These are phyloP conservation scores for Cricetomys ansorgei DNA, from an alignment of 2,113 vertebrate species.

Conservation along the genomic window DNA sequence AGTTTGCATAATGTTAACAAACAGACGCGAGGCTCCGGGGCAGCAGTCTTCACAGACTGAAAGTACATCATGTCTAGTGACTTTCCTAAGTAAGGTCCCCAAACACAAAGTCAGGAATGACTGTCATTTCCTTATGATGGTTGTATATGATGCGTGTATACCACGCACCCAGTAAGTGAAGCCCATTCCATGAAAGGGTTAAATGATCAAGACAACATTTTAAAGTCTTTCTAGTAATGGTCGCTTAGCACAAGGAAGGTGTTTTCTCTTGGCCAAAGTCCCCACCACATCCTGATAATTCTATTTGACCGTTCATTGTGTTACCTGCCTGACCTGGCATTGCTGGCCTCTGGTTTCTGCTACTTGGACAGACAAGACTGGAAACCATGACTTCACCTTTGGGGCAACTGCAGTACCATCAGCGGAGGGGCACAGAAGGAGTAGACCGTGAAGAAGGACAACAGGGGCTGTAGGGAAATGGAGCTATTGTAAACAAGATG, in stretches of 20 bases:
- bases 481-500: background rate
- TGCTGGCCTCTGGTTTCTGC: constrained; percentile 23
- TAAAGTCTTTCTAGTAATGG: background rate
- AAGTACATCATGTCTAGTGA: background rate
- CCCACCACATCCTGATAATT: background rate
- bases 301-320: background rate
- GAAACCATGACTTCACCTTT: background rate
- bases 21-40: background rate
- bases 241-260: background rate
- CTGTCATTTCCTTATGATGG: background rate
- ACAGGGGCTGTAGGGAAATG: background rate
- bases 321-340: background rate
- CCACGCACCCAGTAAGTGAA: background rate
- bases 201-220: background rate
- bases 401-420: background rate
- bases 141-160: background rate
- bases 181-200: background rate
- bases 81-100: background rate
- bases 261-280: constrained; percentile 27
- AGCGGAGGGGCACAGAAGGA: background rate
- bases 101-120: background rate
- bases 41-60: background rate
- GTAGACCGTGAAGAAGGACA: background rate
- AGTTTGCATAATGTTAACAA: background rate
- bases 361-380: background rate